A percentile compares a stretch with the other conserved stretches of the same genome.
Evolutionary conservation across 1,140 invertebrate genomes (phyloP).

Genomic region (Holotrichia oblita): DNA sequence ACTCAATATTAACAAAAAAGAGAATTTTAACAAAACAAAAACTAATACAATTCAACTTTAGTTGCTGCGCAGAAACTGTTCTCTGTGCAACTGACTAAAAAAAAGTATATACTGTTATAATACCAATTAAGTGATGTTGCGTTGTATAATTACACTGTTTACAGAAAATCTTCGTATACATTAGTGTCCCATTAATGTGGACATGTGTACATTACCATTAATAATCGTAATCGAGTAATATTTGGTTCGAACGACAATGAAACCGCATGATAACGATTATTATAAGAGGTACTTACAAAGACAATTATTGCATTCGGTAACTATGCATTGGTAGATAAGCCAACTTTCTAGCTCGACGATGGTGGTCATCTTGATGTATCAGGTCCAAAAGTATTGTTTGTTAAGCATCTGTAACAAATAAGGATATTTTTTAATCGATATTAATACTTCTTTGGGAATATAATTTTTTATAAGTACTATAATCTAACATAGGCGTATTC

Average conservation of each 20-base stretch:
- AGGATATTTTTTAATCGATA: too few species aligned
- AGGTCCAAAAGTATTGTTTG: background rate
- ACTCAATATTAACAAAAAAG: slow-evolving; percentile 17
- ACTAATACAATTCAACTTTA: background rate
- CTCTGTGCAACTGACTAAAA: background rate
- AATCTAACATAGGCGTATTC: too few species aligned
- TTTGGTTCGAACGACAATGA: background rate
- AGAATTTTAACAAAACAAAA: background rate
- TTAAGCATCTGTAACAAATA: slow-evolving; percentile 39
- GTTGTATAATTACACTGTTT: slow-evolving; percentile 18
- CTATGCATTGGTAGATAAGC: slow-evolving; percentile 70
- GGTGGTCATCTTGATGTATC: slow-evolving; percentile 63
- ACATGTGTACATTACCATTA: slow-evolving; percentile 24
- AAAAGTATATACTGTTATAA: background rate
- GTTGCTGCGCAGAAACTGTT: background rate
- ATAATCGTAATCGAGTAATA: slow-evolving; percentile 20
- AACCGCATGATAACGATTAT: background rate
- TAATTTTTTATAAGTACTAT: too few species aligned
- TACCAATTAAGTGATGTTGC: background rate
- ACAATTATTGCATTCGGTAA: slow-evolving; percentile 69
- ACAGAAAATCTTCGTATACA: slow-evolving; percentile 19
- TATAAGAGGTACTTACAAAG: slow-evolving; percentile 64
- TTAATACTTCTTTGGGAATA: too few species aligned
- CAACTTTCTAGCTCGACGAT: slow-evolving; percentile 70
- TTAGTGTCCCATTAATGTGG: slow-evolving; percentile 14